These are phyloP conservation scores for Aproaerema taeniolella DNA, from an alignment of 2,888 invertebrate species.

Conservation along the genomic window DNA sequence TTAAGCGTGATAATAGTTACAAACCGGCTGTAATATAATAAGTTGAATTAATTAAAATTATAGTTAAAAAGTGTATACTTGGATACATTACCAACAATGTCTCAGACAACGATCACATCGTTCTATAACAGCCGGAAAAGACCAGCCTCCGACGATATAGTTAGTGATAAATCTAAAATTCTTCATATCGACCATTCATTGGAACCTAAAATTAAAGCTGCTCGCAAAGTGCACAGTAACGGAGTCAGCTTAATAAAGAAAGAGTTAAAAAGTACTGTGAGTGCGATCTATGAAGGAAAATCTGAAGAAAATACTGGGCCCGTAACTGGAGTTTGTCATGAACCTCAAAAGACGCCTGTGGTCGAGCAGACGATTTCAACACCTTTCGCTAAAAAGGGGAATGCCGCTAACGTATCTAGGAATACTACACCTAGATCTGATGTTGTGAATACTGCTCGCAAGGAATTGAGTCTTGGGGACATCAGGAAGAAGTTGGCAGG, in stretches of 20 bases:
- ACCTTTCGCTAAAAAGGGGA: conserved; percentile 52
- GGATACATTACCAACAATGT: conserved; percentile 80
- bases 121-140: conserved; percentile 88
- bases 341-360: too few species aligned
- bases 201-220: too few species aligned
- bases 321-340: too few species aligned
- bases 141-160: conserved; percentile 81
- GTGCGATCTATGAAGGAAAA: too few species aligned
- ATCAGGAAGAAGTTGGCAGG: conserved; percentile 82
- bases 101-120: conserved; percentile 85
- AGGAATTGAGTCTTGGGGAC: conserved; percentile 82
- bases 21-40: background rate
- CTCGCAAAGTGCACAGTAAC: too few species aligned
- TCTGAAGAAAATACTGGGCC: too few species aligned
- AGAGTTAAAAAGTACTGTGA: too few species aligned
- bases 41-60: background rate
- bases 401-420: conserved; percentile 42
- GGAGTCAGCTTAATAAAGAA: too few species aligned
- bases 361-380: conserved; percentile 8
- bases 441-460: conserved; percentile 63
- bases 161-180: conserved; percentile 72
- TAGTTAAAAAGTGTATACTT: background rate
- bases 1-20: background rate
- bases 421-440: conserved; percentile 38
- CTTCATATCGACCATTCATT: conserved; percentile 42